Evolutionary conservation across 2,797 vertebrate species (phyloP), one percentile per base, ranked within the genome.

Genomic region (Cichlasoma orientale): DNA sequence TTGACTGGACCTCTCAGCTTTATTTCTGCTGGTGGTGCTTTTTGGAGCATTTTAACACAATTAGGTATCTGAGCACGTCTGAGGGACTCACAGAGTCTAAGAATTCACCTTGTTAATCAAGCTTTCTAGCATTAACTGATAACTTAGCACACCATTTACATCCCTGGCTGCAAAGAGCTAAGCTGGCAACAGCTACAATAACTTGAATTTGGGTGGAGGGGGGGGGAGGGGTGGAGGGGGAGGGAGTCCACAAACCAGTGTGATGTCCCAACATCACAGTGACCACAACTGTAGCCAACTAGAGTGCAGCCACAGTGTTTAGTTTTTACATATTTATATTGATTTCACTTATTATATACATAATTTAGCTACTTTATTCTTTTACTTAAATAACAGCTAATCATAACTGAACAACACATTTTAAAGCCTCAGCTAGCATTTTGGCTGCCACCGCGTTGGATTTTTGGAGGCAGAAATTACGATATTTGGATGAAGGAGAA

Each of bases 21-120:
- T 44, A 44, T 44, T 44, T 44, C 41, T 44, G 41, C 41, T 44
- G 41, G 16, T 6, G 13, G 14, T 16, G 14, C 14, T 44, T 44
- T 44, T 44, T 44, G 41, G 41, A 44, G 41, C 41, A 44, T 44
- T 44, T 44, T 44, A 44, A 44, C 14, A 2, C 14, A 44, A 44
- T 44, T 44, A 41, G 59, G 21, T 41, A 16, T 63, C 21, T 41
- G 58, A 41, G 21, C 0, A 66, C 27, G 38, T 27, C 1, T 47
- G 38, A 63, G 59, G 59, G 1, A 25, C 36, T 18, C 59, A 23
- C 0, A 25, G 2, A 0, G 36, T 44, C 59, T 18, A 18, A 44
- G 21, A 63, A 63, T 41, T 36, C 23, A 23, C 9, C 58, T 63
- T 63, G 7, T 41, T 41, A 25, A 63, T 41, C 41, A 41, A 25